Base-by-base conservation (phyloP, 2,888 invertebrate species). In the Limnephilus lunatus region DNA sequence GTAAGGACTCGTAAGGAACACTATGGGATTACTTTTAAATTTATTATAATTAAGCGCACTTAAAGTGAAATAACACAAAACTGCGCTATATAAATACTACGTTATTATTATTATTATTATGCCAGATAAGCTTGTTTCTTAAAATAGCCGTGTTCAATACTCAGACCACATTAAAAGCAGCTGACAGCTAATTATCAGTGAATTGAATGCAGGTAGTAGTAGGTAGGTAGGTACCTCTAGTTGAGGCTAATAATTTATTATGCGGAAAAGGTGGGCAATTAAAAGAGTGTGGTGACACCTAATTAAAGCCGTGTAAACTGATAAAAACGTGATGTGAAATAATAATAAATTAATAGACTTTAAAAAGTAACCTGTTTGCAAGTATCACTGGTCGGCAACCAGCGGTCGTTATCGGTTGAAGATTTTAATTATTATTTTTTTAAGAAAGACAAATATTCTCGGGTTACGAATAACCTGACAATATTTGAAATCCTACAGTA, bases 221-320 rank as follows among this genome's bases (percentile, higher is more conserved):
- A 31, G 14, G 68, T 68, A 68, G 68, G 68, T 82, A 31, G 5
- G 1, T 31, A 14, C 30, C 30, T 31, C 14, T 82, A 44, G 7
- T 44, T 44, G 44, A 44, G 44, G 31, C 3, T 14, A 31, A 39
- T 85, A 44, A 82, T 82, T 82, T 82, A 82, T 82, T 14, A 14
- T 31, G 32, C 14, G 32, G 82, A 82, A 32, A 82, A 82, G 31
- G 15, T 14, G 14, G 82, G n/a, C 39, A 32, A 85, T 85, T 39
- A 85, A 85, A 85, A 82, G 35, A n/a, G 39, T 85, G 85, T 85
- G 85, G 39, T 85, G 85, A 85, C 85, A 85, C 85, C 85, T 85
- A 85, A 85, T 85, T 85, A 32, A 85, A 12, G 85, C 39, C 85
- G 85, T 85, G 85, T 85, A n/a, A 32, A 35, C 25, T 82, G 85